A percentile compares a stretch with the other conserved stretches of the same genome.
These are phyloP conservation scores for Chaenogobius annularis DNA, from an alignment of 2,113 vertebrate genomes.

Conservation along the genomic window DNA sequence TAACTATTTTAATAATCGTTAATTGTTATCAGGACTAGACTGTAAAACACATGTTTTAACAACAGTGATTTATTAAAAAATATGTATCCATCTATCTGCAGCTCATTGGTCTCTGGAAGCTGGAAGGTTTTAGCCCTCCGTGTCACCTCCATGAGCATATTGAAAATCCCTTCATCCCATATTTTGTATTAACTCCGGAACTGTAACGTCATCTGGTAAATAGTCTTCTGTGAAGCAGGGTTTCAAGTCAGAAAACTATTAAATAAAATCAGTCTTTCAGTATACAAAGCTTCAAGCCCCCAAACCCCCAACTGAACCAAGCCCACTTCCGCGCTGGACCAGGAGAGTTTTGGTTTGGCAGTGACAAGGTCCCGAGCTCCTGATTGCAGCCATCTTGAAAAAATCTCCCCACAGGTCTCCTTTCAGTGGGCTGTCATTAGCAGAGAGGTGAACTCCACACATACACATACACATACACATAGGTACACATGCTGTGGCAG, in stretches of 20 bases:
- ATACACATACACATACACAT: constrained; percentile 21
- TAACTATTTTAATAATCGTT: too few species aligned
- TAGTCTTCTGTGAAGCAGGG: neutral
- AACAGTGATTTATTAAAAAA: neutral
- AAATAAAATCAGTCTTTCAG: neutral
- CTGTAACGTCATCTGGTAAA: neutral
- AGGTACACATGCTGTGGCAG: constrained; percentile 45
- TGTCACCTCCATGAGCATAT: neutral
- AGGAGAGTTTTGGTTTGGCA: constrained; percentile 44
- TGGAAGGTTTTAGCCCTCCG: neutral
- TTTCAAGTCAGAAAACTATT: neutral
- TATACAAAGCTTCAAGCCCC: neutral
- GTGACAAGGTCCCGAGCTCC: constrained; percentile 72
- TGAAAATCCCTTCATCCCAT: neutral
- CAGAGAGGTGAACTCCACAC: constrained; percentile 56
- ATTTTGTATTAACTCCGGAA: neutral
- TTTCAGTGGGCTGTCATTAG: constrained; percentile 76
- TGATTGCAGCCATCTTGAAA: constrained; percentile 84
- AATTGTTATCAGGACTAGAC: too few species aligned
- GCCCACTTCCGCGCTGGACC: neutral
- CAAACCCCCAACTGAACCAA: neutral
- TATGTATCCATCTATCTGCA: neutral
- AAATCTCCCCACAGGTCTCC: constrained; percentile 69
- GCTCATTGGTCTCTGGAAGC: neutral
- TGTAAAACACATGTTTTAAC: too few species aligned